Evolutionary conservation across 2,888 invertebrate genomes (phyloP).

Genomic region (Tricholauxania praeusta): DNA sequence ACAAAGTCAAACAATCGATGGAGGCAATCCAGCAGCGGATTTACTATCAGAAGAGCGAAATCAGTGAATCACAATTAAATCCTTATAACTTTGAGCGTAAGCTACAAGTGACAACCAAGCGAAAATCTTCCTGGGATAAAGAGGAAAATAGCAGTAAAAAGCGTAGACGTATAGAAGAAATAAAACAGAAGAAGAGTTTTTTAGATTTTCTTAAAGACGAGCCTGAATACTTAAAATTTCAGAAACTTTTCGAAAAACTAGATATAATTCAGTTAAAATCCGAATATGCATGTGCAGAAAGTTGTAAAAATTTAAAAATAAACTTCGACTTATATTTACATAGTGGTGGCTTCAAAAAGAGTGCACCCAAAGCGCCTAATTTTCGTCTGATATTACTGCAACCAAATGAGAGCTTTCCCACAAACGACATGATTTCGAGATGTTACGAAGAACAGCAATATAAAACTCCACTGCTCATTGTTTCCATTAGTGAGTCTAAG

Average conservation of each 20-base stretch:
- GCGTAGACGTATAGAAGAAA: constrained; percentile 33
- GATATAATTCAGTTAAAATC: constrained; percentile 55
- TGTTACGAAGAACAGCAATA: constrained; percentile 53
- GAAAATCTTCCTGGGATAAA: constrained; percentile 42
- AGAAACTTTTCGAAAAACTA: constrained; percentile 57
- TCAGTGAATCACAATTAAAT: background rate
- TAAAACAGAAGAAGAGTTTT: constrained; percentile 49
- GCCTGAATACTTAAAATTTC: constrained; percentile 53
- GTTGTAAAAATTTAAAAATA: constrained; percentile 48
- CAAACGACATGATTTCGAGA: constrained; percentile 54
- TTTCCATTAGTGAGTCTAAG: constrained; percentile 65
- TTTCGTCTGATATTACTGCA: constrained; percentile 59
- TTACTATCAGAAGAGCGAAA: constrained; percentile 35
- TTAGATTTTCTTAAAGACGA: constrained; percentile 57
- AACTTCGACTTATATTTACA: constrained; percentile 62
- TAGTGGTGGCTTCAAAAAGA: constrained; percentile 58
- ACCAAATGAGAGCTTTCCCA: constrained; percentile 56
- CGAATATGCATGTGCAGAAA: background rate
- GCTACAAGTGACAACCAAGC: constrained; percentile 48
- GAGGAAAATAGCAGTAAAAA: constrained; percentile 26
- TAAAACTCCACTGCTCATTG: constrained; percentile 57
- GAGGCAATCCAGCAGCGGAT: constrained; percentile 51
- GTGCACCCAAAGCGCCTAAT: constrained; percentile 56
- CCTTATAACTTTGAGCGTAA: constrained; percentile 22
- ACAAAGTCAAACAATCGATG: constrained; percentile 48